A percentile compares a stretch with the other conserved stretches of the same genome.
Conservation (phyloP, 2,113 vertebrate genomes). For the Phoxinus phoxinus region DNA sequence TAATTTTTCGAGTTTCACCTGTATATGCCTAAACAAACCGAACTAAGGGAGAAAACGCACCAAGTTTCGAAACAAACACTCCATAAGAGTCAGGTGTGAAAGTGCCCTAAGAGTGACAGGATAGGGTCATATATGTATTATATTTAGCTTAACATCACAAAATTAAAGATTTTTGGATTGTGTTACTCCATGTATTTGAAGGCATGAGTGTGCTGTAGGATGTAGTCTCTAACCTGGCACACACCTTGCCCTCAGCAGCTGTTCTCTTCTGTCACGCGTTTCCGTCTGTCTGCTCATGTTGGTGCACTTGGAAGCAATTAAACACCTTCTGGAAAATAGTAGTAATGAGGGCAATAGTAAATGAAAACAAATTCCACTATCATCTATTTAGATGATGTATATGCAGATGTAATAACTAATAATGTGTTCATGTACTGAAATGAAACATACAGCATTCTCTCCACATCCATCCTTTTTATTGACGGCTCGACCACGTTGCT, state of each 20-base stretch:
- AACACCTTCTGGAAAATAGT: neutral
- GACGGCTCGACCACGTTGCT: slow-evolving; percentile 29
- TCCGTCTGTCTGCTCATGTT: neutral
- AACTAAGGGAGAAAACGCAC: neutral
- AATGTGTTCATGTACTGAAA: neutral
- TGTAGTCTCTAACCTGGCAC: slow-evolving; percentile 67
- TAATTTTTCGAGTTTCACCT: too few relatives aligned
- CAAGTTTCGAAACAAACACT: neutral
- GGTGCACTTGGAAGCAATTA: neutral
- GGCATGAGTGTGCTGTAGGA: neutral
- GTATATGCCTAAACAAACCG: neutral
- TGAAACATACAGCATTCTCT: slow-evolving; percentile 39
- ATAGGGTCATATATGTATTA: neutral
- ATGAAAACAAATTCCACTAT: neutral
- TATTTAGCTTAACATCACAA: neutral
- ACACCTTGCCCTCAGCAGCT: slow-evolving; percentile 59
- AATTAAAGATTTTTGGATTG: neutral
- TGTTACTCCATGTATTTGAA: neutral
- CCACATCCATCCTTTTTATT: slow-evolving; percentile 24
- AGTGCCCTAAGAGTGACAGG: neutral
- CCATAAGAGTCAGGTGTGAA: neutral
- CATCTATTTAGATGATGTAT: neutral
- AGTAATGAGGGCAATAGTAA: neutral
- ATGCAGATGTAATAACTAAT: neutral
- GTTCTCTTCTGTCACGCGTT: neutral